These are phyloP conservation scores for Hemiscyllium ocellatum DNA, from an alignment of 2,113 vertebrate species.

Conservation along the genomic window DNA sequence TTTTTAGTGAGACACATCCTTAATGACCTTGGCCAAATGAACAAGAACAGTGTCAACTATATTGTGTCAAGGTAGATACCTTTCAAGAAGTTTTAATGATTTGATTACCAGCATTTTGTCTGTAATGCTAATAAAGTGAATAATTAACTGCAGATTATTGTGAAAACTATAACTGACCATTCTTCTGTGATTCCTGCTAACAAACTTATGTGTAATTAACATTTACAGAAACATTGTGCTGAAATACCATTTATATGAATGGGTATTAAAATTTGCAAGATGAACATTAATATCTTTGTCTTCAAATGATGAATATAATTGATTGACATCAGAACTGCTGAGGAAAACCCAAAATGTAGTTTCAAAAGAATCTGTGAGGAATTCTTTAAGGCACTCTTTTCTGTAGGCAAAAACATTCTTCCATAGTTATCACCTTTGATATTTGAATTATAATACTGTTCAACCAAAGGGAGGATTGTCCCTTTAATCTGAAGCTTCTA, in stretches of 20 bases:
- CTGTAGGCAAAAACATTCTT: background rate
- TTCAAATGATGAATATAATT: background rate
- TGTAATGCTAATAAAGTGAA: background rate
- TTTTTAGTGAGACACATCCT: background rate
- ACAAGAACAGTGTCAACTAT: background rate
- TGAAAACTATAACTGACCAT: background rate
- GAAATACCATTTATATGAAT: background rate
- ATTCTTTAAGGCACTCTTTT: background rate
- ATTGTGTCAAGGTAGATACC: background rate
- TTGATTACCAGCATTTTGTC: background rate
- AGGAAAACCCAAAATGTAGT: background rate
- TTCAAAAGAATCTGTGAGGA: background rate
- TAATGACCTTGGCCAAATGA: background rate
- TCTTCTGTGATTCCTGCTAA: background rate
- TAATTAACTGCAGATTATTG: background rate
- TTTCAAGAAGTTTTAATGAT: background rate
- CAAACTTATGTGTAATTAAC: background rate
- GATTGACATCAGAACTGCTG: background rate
- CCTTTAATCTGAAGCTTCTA: conserved; percentile 29
- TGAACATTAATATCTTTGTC: background rate
- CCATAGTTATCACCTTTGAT: conserved; percentile 12
- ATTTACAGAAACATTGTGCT: background rate
- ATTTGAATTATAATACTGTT: conserved; percentile 8
- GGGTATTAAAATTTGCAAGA: background rate
- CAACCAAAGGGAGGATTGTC: background rate